Percentiles rank a stretch among this genome's conserved stretches.
Evolutionary conservation across 1,140 invertebrate genomes (phyloP).

Genomic region (Augochlora pura): DNA sequence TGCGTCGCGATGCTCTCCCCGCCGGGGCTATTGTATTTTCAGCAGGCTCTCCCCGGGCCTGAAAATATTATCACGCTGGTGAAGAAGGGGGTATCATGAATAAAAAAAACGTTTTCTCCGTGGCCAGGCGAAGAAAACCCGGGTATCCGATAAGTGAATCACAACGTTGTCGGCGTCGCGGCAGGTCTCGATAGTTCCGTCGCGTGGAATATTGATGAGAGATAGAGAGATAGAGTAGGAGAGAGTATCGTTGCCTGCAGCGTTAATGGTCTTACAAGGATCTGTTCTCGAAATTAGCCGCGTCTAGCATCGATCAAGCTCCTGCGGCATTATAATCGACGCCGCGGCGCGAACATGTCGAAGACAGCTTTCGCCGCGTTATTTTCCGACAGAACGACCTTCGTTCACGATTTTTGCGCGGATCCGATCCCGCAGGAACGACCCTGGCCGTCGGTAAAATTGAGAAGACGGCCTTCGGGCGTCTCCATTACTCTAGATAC

Average conservation of each 20-base stretch:
- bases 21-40: too few species aligned
- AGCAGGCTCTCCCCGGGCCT: too few species aligned
- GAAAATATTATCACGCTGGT: too few species aligned
- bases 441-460: too few species aligned
- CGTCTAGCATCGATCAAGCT: constrained; percentile 15
- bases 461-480: too few species aligned
- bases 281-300: constrained; percentile 4
- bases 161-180: background rate
- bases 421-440: too few species aligned
- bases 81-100: background rate
- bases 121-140: background rate
- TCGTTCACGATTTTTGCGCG: background rate
- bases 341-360: background rate
- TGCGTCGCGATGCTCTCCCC: too few species aligned
- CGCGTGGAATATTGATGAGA: background rate
- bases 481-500: too few species aligned
- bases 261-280: constrained; percentile 17
- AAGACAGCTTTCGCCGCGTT: constrained; percentile 6
- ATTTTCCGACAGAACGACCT: background rate
- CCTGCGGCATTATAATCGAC: constrained; percentile 5
- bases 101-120: background rate
- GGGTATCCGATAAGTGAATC: background rate
- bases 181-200: background rate
- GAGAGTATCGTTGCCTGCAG: background rate
- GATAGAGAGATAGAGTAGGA: too few species aligned